Base-by-base conservation (phyloP, 2,113 vertebrate genomes). In the Semicossyphus pulcher region DNA sequence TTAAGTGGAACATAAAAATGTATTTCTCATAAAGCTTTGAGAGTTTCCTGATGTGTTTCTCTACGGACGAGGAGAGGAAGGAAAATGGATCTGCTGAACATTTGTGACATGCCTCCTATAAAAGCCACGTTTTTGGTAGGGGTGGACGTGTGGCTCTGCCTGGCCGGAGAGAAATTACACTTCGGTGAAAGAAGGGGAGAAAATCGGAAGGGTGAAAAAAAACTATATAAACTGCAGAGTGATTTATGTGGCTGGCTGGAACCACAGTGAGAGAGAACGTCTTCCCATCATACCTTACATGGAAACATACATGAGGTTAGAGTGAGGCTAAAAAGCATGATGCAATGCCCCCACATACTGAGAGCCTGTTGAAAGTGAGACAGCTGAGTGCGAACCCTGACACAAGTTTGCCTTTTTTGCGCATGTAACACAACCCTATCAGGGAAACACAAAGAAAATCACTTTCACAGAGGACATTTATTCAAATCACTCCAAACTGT, bases 221-320 rank as follows among this genome's bases (percentile, higher is more conserved):
- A 56, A 44, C 20, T n/a, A 64, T 56, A 56, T 72, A 89, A 88
- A 72, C 12, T 45, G 48, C 4, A 1, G 64, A 82, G 66, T 88
- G 90, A 91, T 91, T 92, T 91, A 92, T 87, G 83, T 76, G 84
- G 67, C 71, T 72, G 72, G 77, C 84, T 78, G 53, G 48, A 78
- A 89, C 77, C 84, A 79, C 74, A 66, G 64, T 20, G 29, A 56
- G 70, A 65, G 63, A 88, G 72, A 80, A 83, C 25, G 72, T 81
- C 66, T 85, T 86, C 69, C 71, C 66, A 73, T 91, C 81, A 80
- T 88, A 83, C 91, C 90, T 84, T 91, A 93, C 89, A 93, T 90
- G 90, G 91, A 88, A 81, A 85, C 85, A 86, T 77, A 68, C 84
- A 76, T 86, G 76, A 83, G 81, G 78, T 68, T 59, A 87, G 76